Evolutionary conservation across 2,888 invertebrate species (phyloP), one percentile per base, ranked within the genome.

Genomic region (Idaea dimidiata): DNA sequence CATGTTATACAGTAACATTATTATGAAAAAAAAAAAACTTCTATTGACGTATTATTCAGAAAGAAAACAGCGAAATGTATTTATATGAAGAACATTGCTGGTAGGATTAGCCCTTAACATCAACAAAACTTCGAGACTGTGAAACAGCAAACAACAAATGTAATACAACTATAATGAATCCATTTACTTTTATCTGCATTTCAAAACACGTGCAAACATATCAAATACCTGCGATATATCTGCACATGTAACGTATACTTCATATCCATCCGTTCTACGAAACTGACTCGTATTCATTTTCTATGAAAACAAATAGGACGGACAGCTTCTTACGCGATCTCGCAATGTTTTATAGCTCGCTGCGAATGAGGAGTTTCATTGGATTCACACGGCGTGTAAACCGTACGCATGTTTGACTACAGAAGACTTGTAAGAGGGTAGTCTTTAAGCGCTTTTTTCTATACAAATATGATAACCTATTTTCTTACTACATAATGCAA

Each of bases 301-400:
- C 65, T 61, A 59, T 65, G 63, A 66, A 57, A 66, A 66, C 60
- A 59, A 61, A 57, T 57, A 65, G n/a, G 55, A 54, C 55, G 59
- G 61, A 43, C 54, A 18, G n/a, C 17, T 53, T 59, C 18, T 17
- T 14, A 18, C 17, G 56, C 56, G 17, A 17, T 56, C 17, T 16
- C 18, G 17, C 18, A 18, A 14, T 16, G 16, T n/a, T 7, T n/a
- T 14, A 56, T 17, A 18, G 56, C 56, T 17, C 56, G 56, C 17
- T 56, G 17, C 56, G 56, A 56, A 56, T 43, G 43, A 43, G 43
- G 43, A 43, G 14, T 43, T 43, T 43, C 3, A 43, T 43, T 43
- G n/a, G n/a, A n/a, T n/a, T n/a, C n/a, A n/a, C 43, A 43, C 43
- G 43, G 14, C 10, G 8, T 43, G 8, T 43, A 0, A 43, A 43